phyloP scores from a whole-genome alignment of 2,113 vertebrate genomes.

The Python bivittatus region DNA sequence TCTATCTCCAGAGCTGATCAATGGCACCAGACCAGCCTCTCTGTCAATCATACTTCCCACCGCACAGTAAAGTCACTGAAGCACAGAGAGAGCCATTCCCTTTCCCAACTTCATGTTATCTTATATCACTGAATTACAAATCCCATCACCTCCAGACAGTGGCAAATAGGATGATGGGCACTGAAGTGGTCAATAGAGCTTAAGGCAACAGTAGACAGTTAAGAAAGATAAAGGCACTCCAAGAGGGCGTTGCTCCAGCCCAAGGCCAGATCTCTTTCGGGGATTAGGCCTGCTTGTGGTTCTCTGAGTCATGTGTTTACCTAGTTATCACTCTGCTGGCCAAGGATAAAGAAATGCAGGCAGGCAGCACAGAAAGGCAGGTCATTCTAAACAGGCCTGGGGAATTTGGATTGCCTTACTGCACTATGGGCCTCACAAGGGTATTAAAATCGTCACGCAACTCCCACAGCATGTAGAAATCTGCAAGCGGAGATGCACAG shows the following conservation, averaged over 20 bases:
- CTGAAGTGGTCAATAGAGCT: fast-evolving
- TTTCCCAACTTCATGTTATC: neutral
- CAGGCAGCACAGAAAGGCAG: neutral
- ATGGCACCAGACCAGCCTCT: neutral
- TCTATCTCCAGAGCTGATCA: neutral
- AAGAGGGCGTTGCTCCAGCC: neutral
- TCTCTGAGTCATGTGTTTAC: slow-evolving; percentile 23
- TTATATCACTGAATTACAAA: neutral
- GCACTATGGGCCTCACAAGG: neutral
- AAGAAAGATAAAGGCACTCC: slow-evolving; percentile 15
- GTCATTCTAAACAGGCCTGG: neutral
- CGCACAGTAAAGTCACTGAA: neutral
- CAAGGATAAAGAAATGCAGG: slow-evolving; percentile 17
- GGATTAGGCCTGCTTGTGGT: slow-evolving; percentile 33
- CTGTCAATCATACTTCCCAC: neutral
- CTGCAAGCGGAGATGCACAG: neutral
- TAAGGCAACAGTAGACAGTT: neutral
- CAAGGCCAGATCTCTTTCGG: slow-evolving; percentile 47
- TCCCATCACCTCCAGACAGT: neutral
- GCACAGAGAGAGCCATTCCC: neutral
- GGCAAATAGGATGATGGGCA: neutral
- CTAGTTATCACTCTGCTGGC: fast-evolving
- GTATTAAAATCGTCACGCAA: neutral
- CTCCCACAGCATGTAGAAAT: neutral
- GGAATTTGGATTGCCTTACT: neutral